Conservation (phyloP, 1,140 invertebrate species). For the Chrysoperla carnea region DNA sequence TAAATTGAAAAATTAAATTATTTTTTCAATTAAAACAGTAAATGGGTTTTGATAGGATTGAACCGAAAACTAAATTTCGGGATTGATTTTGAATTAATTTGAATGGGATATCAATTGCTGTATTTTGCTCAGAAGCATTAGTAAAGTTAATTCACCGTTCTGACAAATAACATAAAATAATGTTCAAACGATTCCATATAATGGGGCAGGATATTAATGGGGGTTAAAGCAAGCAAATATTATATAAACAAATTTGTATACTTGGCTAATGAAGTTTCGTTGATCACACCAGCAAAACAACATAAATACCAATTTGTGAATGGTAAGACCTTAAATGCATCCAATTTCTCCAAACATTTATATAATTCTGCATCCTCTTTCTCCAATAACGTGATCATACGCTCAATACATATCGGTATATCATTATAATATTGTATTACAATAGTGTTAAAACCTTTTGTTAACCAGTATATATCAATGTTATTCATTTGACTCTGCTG, state of each 20-base stretch:
- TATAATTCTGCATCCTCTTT: slow-evolving; percentile 51
- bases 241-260: slow-evolving; percentile 17
- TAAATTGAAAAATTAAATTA: too few relatives aligned
- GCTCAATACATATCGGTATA: slow-evolving; percentile 40
- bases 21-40: too few relatives aligned
- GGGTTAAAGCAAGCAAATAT: slow-evolving; percentile 1
- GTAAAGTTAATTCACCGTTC: too few relatives aligned
- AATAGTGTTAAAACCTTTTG: slow-evolving; percentile 50
- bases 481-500: slow-evolving; percentile 23
- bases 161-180: too few relatives aligned
- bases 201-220: slow-evolving; percentile 1
- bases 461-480: slow-evolving; percentile 61
- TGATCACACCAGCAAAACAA: slow-evolving; percentile 62
- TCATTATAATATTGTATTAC: slow-evolving; percentile 44
- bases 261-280: slow-evolving; percentile 58
- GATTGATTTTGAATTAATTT: too few relatives aligned
- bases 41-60: too few relatives aligned
- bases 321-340: slow-evolving; percentile 36
- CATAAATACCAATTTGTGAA: slow-evolving; percentile 58
- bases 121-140: too few relatives aligned
- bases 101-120: too few relatives aligned
- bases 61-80: too few relatives aligned
- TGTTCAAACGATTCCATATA: not conserved
- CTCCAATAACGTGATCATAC: slow-evolving; percentile 42
- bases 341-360: slow-evolving; percentile 36